These are phyloP conservation scores for Arion vulgaris DNA, from an alignment of 1,140 invertebrate genomes.

Conservation along the genomic window DNA sequence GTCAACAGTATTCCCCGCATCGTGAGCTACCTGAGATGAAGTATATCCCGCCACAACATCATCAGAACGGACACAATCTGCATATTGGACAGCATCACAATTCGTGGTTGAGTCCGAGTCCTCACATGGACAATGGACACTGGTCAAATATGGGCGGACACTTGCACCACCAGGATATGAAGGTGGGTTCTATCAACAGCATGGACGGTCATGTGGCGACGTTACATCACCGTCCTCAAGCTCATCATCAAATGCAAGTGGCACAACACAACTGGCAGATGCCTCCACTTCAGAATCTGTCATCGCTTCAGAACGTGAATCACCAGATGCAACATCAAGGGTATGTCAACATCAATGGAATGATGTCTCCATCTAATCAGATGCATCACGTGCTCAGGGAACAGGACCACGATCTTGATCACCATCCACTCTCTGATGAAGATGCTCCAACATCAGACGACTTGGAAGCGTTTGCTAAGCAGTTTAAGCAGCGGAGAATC, in stretches of 20 bases:
- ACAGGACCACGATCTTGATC: constrained; percentile 76
- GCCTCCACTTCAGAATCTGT: constrained; percentile 74
- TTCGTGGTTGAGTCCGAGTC: constrained; percentile 85
- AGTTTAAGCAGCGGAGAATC: constrained; percentile 99
- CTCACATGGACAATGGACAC: constrained; percentile 78
- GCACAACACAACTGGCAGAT: constrained; percentile 69
- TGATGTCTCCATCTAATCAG: constrained; percentile 73
- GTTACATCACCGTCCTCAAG: constrained; percentile 72
- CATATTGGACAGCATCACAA: constrained; percentile 79
- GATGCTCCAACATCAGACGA: constrained; percentile 98
- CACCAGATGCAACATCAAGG: constrained; percentile 82
- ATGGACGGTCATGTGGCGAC: constrained; percentile 79
- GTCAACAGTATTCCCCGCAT: constrained; percentile 39
- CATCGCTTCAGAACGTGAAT: constrained; percentile 74
- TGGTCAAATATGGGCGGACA: constrained; percentile 78
- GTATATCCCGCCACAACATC: constrained; percentile 82
- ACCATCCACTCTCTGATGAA: constrained; percentile 76
- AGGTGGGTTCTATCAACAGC: constrained; percentile 73
- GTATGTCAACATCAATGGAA: constrained; percentile 82
- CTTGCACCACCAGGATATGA: constrained; percentile 57
- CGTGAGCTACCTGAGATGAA: constrained; percentile 87
- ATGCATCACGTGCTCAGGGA: constrained; percentile 78
- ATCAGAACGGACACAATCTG: constrained; percentile 76
- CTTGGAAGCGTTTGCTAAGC: constrained; percentile 98
- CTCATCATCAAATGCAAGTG: constrained; percentile 72